Evolutionary conservation across 1,140 invertebrate genomes (phyloP).

Genomic region (Apis dorsata): DNA sequence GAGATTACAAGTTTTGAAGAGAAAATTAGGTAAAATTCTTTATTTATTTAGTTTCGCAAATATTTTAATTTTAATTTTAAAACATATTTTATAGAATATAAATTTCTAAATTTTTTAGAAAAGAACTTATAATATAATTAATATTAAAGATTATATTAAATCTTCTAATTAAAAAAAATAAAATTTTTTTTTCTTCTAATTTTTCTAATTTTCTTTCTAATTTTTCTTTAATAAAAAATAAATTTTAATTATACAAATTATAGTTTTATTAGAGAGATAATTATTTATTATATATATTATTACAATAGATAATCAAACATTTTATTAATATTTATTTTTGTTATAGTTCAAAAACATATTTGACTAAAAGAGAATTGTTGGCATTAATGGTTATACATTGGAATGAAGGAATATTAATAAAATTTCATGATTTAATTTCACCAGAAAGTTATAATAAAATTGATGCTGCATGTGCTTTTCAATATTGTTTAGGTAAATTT

Average conservation of each 20-base stretch:
- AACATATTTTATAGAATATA: neutral
- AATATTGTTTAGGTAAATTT: conserved; percentile 28
- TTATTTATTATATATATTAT: no score
- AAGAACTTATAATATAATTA: no score
- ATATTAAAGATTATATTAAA: neutral
- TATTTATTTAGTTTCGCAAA: neutral
- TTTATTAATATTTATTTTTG: neutral
- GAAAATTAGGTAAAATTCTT: neutral
- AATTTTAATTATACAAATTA: no score
- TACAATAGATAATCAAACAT: neutral
- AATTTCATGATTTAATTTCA: conserved; percentile 37
- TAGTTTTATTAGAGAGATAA: no score
- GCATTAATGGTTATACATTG: conserved; percentile 28
- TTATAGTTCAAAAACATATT: neutral
- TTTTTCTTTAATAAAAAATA: neutral
- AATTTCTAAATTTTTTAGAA: neutral
- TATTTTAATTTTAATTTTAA: neutral
- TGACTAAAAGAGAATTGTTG: conserved; percentile 10
- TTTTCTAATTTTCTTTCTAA: neutral
- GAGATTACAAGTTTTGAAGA: conserved; percentile 11
- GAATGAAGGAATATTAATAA: neutral
- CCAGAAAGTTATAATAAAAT: conserved; percentile 6
- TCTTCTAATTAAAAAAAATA: neutral
- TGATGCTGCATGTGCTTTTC: conserved; percentile 22
- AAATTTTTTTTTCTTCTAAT: neutral